phyloP scores from a whole-genome alignment of 2,113 vertebrate genomes.

The Falco punctatus region DNA sequence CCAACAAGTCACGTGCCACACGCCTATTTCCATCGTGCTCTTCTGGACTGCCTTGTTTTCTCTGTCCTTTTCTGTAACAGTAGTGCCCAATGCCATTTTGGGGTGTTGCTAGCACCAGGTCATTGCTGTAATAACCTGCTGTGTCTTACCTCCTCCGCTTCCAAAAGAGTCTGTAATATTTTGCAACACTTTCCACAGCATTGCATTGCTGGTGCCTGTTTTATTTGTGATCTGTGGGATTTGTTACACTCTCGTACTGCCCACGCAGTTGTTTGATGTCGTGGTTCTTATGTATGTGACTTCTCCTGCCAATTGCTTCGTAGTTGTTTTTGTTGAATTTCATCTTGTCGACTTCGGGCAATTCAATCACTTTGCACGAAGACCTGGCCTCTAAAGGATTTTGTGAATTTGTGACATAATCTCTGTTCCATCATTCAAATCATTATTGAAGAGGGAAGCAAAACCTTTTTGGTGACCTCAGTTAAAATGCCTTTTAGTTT shows the following conservation, averaged over 20 bases:
- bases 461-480: neutral
- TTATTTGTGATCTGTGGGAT: neutral
- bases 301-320: neutral
- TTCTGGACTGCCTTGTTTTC: neutral
- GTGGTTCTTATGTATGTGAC: neutral
- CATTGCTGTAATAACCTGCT: neutral
- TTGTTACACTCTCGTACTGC: neutral
- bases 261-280: neutral
- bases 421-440: neutral
- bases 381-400: neutral
- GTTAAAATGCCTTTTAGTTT: neutral
- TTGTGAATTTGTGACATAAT: neutral
- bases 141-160: neutral
- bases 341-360: neutral
- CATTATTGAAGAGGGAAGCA: neutral
- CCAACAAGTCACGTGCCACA: fast-evolving
- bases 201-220: neutral
- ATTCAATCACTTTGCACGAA: neutral
- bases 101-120: neutral
- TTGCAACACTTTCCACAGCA: neutral
- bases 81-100: neutral
- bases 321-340: neutral
- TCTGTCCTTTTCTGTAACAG: neutral
- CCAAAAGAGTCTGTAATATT: neutral
- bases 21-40: fast-evolving